phyloP scores from a whole-genome alignment of 2,113 vertebrate genomes.

The human region DNA sequence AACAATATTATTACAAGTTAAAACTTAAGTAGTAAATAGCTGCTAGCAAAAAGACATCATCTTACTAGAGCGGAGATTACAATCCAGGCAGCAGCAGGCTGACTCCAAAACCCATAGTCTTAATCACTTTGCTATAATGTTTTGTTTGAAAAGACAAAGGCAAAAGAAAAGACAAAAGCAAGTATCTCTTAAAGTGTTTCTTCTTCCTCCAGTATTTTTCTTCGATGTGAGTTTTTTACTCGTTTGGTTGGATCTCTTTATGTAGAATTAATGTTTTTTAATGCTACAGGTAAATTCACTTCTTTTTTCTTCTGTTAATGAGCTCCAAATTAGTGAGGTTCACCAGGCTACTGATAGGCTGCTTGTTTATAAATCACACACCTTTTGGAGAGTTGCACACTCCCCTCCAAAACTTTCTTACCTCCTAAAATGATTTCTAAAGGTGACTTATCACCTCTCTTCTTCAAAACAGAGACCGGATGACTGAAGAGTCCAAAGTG shows the following conservation, averaged over 20 bases:
- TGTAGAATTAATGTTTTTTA: neutral
- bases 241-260: neutral
- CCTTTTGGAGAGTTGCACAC: neutral
- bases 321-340: neutral
- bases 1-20: neutral
- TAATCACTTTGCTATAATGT: neutral
- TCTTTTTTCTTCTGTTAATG: neutral
- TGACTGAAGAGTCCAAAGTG: conserved; percentile 76
- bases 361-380: neutral
- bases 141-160: neutral
- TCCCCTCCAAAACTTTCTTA: neutral
- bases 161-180: neutral
- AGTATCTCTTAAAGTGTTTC: neutral
- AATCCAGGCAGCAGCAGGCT: neutral
- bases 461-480: conserved; percentile 77
- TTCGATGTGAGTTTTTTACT: neutral
- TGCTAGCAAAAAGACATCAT: neutral
- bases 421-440: neutral
- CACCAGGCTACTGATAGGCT: neutral
- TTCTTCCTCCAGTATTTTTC: neutral
- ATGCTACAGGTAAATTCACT: neutral
- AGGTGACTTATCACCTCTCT: neutral
- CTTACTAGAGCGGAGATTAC: neutral
- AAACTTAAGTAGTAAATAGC: neutral
- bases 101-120: neutral